phyloP scores from a whole-genome alignment of 2,797 vertebrate genomes.

The Miopithecus talapoin region DNA sequence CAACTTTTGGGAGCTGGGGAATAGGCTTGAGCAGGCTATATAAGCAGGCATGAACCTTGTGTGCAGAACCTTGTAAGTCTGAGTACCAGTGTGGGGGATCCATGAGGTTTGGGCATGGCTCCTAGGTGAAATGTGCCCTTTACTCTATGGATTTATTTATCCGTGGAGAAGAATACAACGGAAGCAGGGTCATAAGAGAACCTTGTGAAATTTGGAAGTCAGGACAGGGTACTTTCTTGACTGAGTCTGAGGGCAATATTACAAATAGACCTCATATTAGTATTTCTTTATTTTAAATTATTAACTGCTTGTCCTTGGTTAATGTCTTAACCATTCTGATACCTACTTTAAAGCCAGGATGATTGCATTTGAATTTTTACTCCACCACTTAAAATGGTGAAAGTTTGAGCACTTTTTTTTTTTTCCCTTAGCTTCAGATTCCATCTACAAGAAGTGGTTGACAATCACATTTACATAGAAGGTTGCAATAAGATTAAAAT shows the following conservation, averaged over 20 bases:
- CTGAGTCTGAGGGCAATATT: not conserved
- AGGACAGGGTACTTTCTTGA: not conserved
- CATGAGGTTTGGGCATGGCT: fast-evolving
- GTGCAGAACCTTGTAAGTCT: fast-evolving
- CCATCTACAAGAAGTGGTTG: not conserved
- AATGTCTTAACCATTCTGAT: not conserved
- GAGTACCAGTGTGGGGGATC: fast-evolving
- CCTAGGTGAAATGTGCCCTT: fast-evolving
- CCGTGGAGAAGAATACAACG: not conserved
- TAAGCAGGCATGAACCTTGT: not conserved
- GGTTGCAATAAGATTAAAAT: not conserved
- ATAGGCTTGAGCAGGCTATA: not conserved
- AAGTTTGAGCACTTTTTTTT: not conserved
- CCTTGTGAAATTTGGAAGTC: not conserved
- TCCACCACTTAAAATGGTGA: not conserved
- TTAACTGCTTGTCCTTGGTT: not conserved
- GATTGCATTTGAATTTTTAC: not conserved
- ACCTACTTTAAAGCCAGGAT: not conserved
- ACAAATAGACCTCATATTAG: not conserved
- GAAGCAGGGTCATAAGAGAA: fast-evolving
- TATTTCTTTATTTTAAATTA: not conserved
- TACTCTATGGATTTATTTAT: not conserved
- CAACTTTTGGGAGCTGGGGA: not conserved
- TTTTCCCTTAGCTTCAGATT: not conserved
- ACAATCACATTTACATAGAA: not conserved